Evolutionary conservation across 2,797 vertebrate species (phyloP).

Genomic region (Sarcophilus harrisii): DNA sequence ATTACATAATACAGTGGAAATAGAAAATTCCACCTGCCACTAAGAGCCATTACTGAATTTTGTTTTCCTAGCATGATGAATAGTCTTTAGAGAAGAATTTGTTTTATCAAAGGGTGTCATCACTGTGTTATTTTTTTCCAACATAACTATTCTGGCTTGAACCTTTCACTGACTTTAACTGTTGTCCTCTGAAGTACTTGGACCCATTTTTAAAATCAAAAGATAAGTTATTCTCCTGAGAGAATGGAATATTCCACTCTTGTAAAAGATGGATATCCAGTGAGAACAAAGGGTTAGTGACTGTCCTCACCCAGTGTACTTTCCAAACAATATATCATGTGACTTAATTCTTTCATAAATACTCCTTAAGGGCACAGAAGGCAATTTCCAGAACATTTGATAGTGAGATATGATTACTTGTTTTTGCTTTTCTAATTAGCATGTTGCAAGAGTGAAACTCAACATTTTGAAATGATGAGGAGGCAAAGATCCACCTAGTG

Average conservation of each 20-base stretch:
- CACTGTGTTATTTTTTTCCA: background rate
- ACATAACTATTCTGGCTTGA: constrained; percentile 11
- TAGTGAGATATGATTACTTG: background rate
- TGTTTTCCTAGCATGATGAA: constrained; percentile 41
- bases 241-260: constrained; percentile 56
- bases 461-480: background rate
- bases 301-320: background rate
- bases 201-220: constrained; percentile 38
- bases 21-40: constrained; percentile 35
- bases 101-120: constrained; percentile 12
- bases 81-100: constrained; percentile 21
- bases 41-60: constrained; percentile 14
- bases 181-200: background rate
- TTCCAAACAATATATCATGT: constrained; percentile 3
- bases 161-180: background rate
- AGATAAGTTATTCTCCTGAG: constrained; percentile 47
- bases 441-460: background rate
- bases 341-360: background rate
- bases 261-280: background rate
- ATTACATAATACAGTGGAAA: constrained; percentile 32
- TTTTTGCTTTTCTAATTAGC: constrained; percentile 19
- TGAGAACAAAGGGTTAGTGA: background rate
- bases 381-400: background rate
- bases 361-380: background rate
- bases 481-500: background rate